Conservation (phyloP, 1,140 invertebrate species). For the Formica exsecta region DNA sequence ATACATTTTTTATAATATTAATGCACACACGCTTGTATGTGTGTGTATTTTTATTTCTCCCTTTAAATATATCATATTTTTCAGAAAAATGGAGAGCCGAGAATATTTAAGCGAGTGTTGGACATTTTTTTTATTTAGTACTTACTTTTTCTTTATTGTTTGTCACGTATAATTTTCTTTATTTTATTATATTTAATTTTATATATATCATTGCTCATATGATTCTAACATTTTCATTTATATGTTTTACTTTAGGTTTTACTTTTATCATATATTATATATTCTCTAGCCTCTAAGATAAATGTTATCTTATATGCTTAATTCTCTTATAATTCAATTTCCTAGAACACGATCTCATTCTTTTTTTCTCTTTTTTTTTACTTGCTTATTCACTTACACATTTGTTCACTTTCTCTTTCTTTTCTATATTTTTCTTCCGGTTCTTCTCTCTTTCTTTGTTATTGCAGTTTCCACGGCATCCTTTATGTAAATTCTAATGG, state of each 20-base stretch:
- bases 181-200: conserved; percentile 1
- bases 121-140: neutral
- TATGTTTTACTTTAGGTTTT: neutral
- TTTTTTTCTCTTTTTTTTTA: neutral
- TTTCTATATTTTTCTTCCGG: neutral
- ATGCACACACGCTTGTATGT: neutral
- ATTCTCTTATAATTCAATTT: neutral
- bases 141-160: neutral
- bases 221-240: neutral
- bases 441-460: neutral
- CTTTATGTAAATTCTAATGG: conserved; percentile 82
- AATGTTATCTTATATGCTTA: neutral
- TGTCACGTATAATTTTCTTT: neutral
- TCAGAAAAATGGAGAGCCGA: neutral
- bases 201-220: neutral
- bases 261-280: neutral
- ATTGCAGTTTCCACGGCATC: conserved; percentile 24
- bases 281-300: neutral
- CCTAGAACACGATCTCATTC: conserved; percentile 3
- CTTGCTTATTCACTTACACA: conserved; percentile 24
- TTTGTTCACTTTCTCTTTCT: conserved; percentile 2
- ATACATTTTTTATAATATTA: neutral
- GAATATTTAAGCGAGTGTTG: neutral
- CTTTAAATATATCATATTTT: neutral
- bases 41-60: neutral